A percentile compares a stretch with the other conserved stretches of the same genome.
Conservation (phyloP, 2,888 invertebrate genomes). For the Ophion ventricosus region DNA sequence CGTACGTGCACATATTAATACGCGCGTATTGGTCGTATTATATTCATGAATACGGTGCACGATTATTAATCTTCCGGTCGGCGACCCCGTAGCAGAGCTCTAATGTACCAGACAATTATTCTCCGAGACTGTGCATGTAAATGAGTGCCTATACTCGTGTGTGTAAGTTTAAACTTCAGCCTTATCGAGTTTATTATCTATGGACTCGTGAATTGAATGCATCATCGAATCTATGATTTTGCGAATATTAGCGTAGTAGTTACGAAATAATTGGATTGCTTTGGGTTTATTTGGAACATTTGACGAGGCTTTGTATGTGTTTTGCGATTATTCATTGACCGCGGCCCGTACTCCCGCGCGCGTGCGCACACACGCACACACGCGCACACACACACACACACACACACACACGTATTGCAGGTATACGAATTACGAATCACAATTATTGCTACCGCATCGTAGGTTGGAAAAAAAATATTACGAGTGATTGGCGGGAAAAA, state of each 20-base stretch:
- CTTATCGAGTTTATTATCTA: constrained; percentile 41
- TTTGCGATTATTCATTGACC: too few species aligned
- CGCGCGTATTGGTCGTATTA: constrained; percentile 12
- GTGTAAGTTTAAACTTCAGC: constrained; percentile 2
- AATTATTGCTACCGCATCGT: too few species aligned
- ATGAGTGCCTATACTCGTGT: background rate
- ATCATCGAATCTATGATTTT: constrained; percentile 4
- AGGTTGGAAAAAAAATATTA: too few species aligned
- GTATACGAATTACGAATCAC: too few species aligned
- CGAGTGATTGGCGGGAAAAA: too few species aligned
- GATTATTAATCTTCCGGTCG: constrained; percentile 60
- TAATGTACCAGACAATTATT: constrained; percentile 59
- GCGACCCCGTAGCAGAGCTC: constrained; percentile 44
- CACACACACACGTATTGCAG: too few species aligned
- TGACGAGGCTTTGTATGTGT: too few species aligned
- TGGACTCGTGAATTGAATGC: constrained; percentile 20
- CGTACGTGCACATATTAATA: background rate
- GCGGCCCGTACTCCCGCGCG: too few species aligned
- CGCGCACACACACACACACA: too few species aligned
- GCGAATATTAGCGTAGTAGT: background rate
- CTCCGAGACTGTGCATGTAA: constrained; percentile 23
- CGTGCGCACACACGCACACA: too few species aligned
- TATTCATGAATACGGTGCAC: constrained; percentile 59
- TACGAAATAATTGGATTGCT: background rate
- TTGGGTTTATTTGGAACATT: background rate